phyloP scores from a whole-genome alignment of 2,888 invertebrate genomes.

The Sinhomidia bicolor region DNA sequence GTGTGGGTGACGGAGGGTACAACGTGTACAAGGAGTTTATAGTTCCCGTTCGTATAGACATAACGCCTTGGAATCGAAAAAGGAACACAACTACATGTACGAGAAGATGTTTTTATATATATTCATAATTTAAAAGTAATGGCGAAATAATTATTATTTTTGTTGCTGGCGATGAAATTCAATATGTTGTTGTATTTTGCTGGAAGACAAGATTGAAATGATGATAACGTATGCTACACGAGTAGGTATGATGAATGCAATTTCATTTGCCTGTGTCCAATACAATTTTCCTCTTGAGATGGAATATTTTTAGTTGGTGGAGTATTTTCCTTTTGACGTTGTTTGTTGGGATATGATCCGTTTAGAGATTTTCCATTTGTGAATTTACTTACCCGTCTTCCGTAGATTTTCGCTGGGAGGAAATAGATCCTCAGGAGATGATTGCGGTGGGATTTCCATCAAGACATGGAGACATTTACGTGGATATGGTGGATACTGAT shows the following conservation, averaged over 20 bases:
- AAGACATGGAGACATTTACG: not conserved
- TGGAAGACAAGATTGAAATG: not conserved
- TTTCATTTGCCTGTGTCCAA: not conserved
- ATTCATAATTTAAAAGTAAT: no score
- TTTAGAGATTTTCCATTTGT: not conserved
- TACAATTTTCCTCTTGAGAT: not conserved
- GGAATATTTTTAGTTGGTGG: no score
- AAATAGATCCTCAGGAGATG: constrained; percentile 78
- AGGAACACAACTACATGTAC: constrained; percentile 66
- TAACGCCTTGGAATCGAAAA: constrained; percentile 25
- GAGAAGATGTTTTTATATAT: no score
- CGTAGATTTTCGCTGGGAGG: constrained; percentile 76
- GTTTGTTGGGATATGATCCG: not conserved
- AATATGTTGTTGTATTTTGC: not conserved
- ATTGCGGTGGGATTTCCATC: constrained; percentile 9
- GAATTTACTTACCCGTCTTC: not conserved
- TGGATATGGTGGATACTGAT: no score
- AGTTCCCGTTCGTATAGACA: constrained; percentile 49
- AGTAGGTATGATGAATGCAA: not conserved
- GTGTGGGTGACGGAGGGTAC: constrained; percentile 70
- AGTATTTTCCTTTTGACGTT: not conserved
- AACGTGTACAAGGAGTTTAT: constrained; percentile 70
- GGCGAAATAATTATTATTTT: not conserved
- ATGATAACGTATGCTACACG: not conserved
- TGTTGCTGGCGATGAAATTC: not conserved